A percentile compares a stretch with the other conserved stretches of the same genome.
phyloP scores from a whole-genome alignment of 2,113 vertebrate genomes.

The Pantherophis guttatus region DNA sequence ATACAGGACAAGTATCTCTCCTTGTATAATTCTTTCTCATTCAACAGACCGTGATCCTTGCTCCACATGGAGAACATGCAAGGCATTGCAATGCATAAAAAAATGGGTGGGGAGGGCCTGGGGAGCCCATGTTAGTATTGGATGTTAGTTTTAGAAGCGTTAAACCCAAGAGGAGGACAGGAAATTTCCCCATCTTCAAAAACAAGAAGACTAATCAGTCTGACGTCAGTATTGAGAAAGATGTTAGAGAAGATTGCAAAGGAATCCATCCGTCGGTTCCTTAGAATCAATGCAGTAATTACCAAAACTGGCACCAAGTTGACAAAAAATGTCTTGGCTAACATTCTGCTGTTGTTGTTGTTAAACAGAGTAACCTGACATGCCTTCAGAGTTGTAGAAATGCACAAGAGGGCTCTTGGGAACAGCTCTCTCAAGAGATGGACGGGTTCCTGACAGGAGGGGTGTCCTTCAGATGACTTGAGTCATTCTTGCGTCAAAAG shows the following conservation, averaged over 20 bases:
- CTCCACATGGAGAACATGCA: background rate
- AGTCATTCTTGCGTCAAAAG: background rate
- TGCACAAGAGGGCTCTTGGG: background rate
- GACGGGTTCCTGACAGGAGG: background rate
- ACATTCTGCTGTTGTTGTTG: background rate
- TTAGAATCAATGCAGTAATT: background rate
- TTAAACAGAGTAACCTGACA: background rate
- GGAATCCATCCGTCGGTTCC: background rate
- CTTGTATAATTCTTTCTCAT: background rate
- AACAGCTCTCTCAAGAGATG: background rate
- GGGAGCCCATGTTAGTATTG: background rate
- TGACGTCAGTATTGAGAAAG: background rate
- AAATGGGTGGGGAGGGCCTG: rapidly evolving
- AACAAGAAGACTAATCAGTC: background rate
- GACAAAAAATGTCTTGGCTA: background rate
- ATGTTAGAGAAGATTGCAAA: background rate
- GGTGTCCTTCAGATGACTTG: background rate
- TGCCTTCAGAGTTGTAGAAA: background rate
- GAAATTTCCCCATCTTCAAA: background rate
- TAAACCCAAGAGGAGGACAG: background rate
- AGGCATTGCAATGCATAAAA: background rate
- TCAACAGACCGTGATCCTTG: background rate
- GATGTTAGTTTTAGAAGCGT: background rate
- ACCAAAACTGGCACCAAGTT: background rate
- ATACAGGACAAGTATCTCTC: background rate